Evolutionary conservation across 2,888 invertebrate genomes (phyloP).

Genomic region (Anagyrus pseudococci): DNA sequence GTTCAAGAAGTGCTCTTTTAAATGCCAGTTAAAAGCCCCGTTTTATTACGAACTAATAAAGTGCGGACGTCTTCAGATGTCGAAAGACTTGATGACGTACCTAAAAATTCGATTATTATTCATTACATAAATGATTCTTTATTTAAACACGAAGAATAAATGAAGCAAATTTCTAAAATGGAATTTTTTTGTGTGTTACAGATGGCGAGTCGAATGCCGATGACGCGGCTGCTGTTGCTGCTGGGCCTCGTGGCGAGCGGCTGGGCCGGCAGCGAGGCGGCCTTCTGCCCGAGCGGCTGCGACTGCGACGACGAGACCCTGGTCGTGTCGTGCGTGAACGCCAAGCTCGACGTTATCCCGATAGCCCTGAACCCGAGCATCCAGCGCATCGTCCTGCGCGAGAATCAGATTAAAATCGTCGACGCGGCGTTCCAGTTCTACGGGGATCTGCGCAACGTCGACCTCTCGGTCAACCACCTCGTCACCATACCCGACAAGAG

Average conservation of each 20-base stretch:
- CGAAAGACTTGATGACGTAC: too few species aligned
- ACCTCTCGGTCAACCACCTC: conserved; percentile 84
- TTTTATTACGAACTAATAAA: background rate
- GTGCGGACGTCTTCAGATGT: too few species aligned
- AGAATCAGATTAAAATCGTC: conserved; percentile 86
- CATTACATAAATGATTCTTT: too few species aligned
- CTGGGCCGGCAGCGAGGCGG: conserved; percentile 55
- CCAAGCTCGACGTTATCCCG: conserved; percentile 86
- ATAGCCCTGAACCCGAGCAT: conserved; percentile 92
- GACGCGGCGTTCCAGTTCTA: conserved; percentile 89
- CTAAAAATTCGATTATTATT: too few species aligned
- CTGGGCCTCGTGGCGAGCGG: conserved; percentile 39
- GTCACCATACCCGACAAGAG: conserved; percentile 81
- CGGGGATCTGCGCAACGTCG: conserved; percentile 82
- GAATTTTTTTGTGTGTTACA: conserved; percentile 33
- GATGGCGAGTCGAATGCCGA: conserved; percentile 19
- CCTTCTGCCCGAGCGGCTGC: conserved; percentile 87
- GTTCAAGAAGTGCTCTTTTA: background rate
- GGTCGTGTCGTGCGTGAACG: conserved; percentile 84
- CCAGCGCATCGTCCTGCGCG: conserved; percentile 81
- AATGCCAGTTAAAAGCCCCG: too few species aligned
- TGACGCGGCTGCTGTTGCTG: conserved; percentile 22
- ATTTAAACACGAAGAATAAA: background rate
- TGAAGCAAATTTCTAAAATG: background rate
- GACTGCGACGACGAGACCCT: conserved; percentile 89